phyloP scores from a whole-genome alignment of 2,113 vertebrate species.

The Gavia stellata region DNA sequence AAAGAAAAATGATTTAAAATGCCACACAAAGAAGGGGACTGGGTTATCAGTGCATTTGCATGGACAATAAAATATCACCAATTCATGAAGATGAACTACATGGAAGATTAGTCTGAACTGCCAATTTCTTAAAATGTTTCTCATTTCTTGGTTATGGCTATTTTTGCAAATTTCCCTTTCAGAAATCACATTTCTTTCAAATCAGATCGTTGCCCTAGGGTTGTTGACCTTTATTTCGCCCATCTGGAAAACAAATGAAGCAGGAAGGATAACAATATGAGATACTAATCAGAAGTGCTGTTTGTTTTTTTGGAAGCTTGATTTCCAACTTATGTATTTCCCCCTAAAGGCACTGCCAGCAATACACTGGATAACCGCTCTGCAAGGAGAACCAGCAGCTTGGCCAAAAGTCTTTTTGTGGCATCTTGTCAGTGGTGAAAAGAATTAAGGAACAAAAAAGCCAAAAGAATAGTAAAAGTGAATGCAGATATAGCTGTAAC shows the following conservation, averaged over 20 bases:
- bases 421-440: neutral
- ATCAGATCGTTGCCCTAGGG: slow-evolving; percentile 61
- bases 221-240: slow-evolving; percentile 69
- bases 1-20: neutral
- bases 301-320: slow-evolving; percentile 34
- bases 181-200: slow-evolving; percentile 72
- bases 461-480: neutral
- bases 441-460: neutral
- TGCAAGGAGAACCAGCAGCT: slow-evolving; percentile 4
- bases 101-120: slow-evolving; percentile 39
- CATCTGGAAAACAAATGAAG: slow-evolving; percentile 79
- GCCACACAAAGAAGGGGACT: neutral
- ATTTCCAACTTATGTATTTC: slow-evolving; percentile 47
- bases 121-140: slow-evolving; percentile 57
- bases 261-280: slow-evolving; percentile 71
- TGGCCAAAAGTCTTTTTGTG: neutral
- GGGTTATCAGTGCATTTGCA: neutral
- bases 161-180: slow-evolving; percentile 69
- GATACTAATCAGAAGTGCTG: slow-evolving; percentile 58
- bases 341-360: slow-evolving; percentile 42
- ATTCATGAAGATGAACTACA: slow-evolving; percentile 16
- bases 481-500: neutral
- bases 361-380: neutral
- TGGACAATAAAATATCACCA: slow-evolving; percentile 2
- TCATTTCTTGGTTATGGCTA: slow-evolving; percentile 61